A percentile compares a stretch with the other conserved stretches of the same genome.
Evolutionary conservation across 2,888 invertebrate genomes (phyloP).

Genomic region (Cryptosula pallasiana): DNA sequence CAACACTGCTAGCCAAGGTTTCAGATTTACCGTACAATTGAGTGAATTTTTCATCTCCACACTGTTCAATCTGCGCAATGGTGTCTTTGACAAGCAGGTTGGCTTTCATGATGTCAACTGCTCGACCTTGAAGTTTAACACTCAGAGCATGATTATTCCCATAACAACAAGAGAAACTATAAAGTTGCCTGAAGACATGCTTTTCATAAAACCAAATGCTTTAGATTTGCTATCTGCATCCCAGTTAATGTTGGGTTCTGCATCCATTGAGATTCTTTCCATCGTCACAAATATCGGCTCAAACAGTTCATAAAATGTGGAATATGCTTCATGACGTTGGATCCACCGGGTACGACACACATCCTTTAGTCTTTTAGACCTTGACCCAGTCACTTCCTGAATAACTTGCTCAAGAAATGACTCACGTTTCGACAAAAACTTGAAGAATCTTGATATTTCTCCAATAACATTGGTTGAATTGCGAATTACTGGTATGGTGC

Average conservation of each 20-base stretch:
- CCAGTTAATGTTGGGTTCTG: too few relatives aligned
- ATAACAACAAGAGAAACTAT: background rate
- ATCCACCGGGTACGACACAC: background rate
- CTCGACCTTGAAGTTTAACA: background rate
- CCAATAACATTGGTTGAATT: background rate
- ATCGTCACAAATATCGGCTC: background rate
- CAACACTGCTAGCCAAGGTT: background rate
- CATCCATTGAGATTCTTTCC: background rate
- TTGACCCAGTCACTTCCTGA: background rate
- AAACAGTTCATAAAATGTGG: background rate
- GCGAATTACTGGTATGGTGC: background rate
- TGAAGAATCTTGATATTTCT: background rate
- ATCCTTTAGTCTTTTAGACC: background rate
- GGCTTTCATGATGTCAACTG: background rate
- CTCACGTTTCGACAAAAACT: background rate
- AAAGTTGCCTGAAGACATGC: background rate
- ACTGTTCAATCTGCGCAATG: background rate
- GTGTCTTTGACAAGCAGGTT: background rate
- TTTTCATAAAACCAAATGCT: background rate
- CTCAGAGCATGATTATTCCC: background rate
- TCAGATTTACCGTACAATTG: background rate
- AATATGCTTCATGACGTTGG: background rate
- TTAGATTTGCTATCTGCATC: background rate
- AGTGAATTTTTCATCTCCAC: background rate
- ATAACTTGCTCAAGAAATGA: background rate